Percentiles rank a stretch among this genome's conserved stretches.
These are phyloP conservation scores for Podocnemis expansa DNA, from an alignment of 2,113 vertebrate species.

Conservation along the genomic window DNA sequence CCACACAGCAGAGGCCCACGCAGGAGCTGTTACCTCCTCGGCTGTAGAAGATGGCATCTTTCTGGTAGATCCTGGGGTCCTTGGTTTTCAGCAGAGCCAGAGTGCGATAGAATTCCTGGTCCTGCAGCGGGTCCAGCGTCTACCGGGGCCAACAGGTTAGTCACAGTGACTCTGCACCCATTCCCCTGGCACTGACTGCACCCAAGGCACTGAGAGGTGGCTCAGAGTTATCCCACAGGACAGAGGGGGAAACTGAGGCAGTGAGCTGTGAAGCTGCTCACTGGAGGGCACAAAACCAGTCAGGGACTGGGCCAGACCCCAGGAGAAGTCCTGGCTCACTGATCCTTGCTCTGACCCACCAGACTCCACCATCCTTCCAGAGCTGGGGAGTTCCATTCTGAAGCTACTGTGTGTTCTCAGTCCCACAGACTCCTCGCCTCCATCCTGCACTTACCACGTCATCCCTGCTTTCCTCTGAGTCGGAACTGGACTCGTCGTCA, in stretches of 20 bases:
- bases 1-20: background rate
- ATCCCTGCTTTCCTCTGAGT: constrained; percentile 84
- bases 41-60: constrained; percentile 82
- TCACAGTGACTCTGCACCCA: background rate
- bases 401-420: background rate
- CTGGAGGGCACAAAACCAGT: too few species aligned
- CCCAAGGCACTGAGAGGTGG: background rate
- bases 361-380: too few species aligned
- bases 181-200: background rate
- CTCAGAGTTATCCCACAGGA: background rate
- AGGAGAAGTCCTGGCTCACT: background rate
- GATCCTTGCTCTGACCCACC: background rate
- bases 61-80: constrained; percentile 89
- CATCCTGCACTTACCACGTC: constrained; percentile 75
- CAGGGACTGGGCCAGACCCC: background rate
- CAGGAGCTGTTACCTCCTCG: constrained; percentile 29
- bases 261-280: background rate
- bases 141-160: constrained; percentile 16
- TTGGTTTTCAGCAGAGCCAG: constrained; percentile 90
- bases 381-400: background rate
- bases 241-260: background rate
- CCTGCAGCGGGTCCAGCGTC: constrained; percentile 85
- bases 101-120: constrained; percentile 88
- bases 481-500: constrained; percentile 76
- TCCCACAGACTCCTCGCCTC: too few species aligned